Percentiles rank a stretch among this genome's conserved stretches.
Conservation (phyloP, 2,797 vertebrate species). For the Microcaecilia unicolor region DNA sequence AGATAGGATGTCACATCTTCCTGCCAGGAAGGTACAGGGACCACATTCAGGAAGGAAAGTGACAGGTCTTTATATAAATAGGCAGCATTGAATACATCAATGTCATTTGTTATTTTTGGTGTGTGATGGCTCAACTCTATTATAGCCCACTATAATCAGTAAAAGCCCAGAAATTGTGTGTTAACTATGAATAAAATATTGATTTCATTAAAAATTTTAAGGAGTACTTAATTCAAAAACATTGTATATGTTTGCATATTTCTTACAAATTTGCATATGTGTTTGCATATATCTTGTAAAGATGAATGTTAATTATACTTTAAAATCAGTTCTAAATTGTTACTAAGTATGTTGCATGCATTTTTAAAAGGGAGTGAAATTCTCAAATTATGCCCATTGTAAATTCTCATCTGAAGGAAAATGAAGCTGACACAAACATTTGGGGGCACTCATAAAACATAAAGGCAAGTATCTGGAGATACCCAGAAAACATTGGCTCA, state of each 20-base stretch:
- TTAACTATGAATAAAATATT: constrained; percentile 74
- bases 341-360: constrained; percentile 66
- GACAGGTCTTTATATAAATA: no score
- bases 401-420: constrained; percentile 56
- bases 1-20: no score
- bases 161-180: constrained; percentile 55
- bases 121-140: no score
- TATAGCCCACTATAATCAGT: constrained; percentile 31
- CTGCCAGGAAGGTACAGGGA: no score
- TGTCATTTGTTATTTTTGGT: no score
- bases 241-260: constrained; percentile 77
- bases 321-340: constrained; percentile 70
- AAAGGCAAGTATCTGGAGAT: no score
- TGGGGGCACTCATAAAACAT: constrained; percentile 60
- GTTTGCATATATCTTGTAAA: constrained; percentile 75
- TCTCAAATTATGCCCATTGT: constrained; percentile 63
- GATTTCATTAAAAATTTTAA: constrained; percentile 75
- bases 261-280: constrained; percentile 69
- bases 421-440: constrained; percentile 55
- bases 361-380: constrained; percentile 45
- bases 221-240: constrained; percentile 68
- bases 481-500: no score
- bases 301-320: constrained; percentile 69
- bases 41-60: no score
- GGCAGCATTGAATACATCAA: no score